Evolutionary conservation across 2,797 vertebrate genomes (phyloP).

Genomic region (Notamacropus eugenii): DNA sequence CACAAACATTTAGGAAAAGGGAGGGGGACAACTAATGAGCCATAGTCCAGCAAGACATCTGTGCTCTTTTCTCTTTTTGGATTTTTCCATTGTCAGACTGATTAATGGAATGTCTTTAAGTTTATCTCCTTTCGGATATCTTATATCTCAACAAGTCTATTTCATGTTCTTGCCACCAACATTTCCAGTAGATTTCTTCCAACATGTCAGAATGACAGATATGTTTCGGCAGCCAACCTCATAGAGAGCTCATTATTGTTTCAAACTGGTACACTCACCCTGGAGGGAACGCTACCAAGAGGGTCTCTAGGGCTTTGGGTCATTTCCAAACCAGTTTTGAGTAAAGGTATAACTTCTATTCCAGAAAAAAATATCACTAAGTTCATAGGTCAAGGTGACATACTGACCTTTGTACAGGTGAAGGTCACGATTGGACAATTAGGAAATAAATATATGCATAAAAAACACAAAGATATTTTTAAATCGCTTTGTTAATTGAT

Average conservation of each 20-base stretch:
- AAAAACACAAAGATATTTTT: neutral
- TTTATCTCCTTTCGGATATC: conserved; percentile 86
- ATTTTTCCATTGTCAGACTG: conserved; percentile 81
- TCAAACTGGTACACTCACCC: conserved; percentile 69
- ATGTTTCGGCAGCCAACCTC: conserved; percentile 77
- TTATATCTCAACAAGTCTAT: conserved; percentile 86
- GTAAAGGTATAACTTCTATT: conserved; percentile 65
- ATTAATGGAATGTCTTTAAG: conserved; percentile 81
- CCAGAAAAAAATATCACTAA: conserved; percentile 39
- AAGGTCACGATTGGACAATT: neutral
- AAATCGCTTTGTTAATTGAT: neutral
- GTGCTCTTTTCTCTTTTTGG: conserved; percentile 66
- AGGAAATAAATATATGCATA: conserved; percentile 39
- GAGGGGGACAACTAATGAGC: conserved; percentile 50
- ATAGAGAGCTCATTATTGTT: conserved; percentile 80
- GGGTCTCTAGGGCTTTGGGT: conserved; percentile 37
- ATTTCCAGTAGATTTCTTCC: conserved; percentile 83
- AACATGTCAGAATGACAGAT: conserved; percentile 86
- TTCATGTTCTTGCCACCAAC: conserved; percentile 87
- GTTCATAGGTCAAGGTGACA: conserved; percentile 44
- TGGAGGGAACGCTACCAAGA: conserved; percentile 67
- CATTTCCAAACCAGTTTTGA: conserved; percentile 68
- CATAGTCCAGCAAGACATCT: conserved; percentile 63
- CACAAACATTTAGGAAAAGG: conserved; percentile 1
- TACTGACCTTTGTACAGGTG: conserved; percentile 58